Conservation (phyloP, 2,797 vertebrate species). For the Echeneis naucrates region DNA sequence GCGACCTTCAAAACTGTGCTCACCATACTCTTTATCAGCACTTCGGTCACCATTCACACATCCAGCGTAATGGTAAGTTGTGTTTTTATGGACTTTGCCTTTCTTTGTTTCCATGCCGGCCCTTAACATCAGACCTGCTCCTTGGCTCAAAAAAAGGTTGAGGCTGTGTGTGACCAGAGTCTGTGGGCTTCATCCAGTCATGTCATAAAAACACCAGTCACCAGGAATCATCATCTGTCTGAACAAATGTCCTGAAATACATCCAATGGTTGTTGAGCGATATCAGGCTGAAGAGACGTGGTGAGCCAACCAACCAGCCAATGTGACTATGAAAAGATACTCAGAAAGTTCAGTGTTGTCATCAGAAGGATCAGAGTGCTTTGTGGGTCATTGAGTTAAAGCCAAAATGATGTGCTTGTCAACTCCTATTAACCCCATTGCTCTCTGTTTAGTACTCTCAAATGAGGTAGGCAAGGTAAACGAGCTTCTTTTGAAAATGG, state of each 20-base stretch:
- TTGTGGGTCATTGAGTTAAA: conserved; percentile 19
- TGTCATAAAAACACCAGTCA: too few relatives aligned
- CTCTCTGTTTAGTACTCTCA: background rate
- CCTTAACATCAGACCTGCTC: too few relatives aligned
- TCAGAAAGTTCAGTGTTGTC: background rate
- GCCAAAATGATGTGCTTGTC: conserved; percentile 15
- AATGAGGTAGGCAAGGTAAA: background rate
- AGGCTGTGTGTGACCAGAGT: background rate
- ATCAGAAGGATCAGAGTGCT: conserved; percentile 4
- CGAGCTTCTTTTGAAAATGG: conserved; percentile 34
- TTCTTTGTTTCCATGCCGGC: too few relatives aligned
- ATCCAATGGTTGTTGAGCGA: background rate
- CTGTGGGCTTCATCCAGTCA: background rate
- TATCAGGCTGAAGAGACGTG: background rate
- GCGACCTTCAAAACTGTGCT: too few relatives aligned
- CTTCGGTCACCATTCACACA: too few relatives aligned
- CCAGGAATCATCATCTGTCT: too few relatives aligned
- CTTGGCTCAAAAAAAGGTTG: too few relatives aligned
- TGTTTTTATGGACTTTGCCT: too few relatives aligned
- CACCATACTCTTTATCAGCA: too few relatives aligned
- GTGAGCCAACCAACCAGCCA: background rate
- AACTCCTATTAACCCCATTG: conserved; percentile 3
- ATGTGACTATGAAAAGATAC: conserved; percentile 10
- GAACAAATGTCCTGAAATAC: background rate
- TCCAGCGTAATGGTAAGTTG: too few relatives aligned